phyloP scores from a whole-genome alignment of 2,797 vertebrate species.

The Petrocephalus sullivani region DNA sequence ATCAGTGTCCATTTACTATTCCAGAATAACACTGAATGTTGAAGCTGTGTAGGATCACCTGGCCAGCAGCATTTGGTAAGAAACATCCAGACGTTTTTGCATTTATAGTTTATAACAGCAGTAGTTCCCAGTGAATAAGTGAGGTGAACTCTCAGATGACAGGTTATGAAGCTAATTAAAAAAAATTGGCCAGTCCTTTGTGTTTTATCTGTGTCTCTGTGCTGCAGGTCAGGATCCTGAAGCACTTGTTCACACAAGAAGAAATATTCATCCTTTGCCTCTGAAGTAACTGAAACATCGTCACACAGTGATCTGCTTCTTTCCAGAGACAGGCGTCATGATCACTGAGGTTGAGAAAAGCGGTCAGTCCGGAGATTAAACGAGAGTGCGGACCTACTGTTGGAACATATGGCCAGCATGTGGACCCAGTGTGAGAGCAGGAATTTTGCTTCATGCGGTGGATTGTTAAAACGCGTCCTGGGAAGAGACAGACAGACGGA shows the following conservation, averaged over 20 bases:
- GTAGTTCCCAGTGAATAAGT: neutral
- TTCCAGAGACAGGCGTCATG: neutral
- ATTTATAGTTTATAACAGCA: neutral
- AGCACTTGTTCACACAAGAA: neutral
- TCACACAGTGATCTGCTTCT: neutral
- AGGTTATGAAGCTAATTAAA: neutral
- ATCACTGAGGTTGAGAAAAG: neutral
- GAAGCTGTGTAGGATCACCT: neutral
- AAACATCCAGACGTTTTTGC: neutral
- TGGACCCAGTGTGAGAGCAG: neutral
- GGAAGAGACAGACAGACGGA: neutral
- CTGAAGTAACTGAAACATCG: neutral
- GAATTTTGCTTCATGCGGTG: neutral
- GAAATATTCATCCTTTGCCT: neutral
- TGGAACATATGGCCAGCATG: neutral
- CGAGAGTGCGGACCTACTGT: neutral
- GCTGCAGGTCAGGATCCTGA: neutral
- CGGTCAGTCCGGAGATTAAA: neutral
- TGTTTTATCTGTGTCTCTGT: neutral
- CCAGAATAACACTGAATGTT: constrained; percentile 8
- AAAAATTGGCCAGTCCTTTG: neutral
- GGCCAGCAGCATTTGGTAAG: neutral
- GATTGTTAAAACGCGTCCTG: neutral
- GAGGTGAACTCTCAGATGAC: neutral
- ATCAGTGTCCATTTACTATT: neutral